Evolutionary conservation across 2,888 invertebrate genomes (phyloP).

Genomic region (Chaitophorus viminalis): DNA sequence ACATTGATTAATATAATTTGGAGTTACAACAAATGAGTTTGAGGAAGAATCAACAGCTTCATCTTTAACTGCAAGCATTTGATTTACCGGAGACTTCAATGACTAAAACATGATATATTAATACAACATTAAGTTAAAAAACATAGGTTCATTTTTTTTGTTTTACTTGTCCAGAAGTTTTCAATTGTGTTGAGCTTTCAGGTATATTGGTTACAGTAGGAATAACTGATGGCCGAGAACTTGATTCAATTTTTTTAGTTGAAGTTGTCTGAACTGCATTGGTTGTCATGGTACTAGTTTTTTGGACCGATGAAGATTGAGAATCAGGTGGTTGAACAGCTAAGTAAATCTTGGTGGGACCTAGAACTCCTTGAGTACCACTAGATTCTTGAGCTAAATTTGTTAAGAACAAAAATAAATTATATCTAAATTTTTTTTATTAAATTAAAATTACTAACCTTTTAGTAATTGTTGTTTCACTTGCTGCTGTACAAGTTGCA

Average conservation of each 20-base stretch:
- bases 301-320: background rate
- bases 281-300: background rate
- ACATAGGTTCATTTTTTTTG: background rate
- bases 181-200: constrained; percentile 20
- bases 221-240: background rate
- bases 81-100: constrained; percentile 6
- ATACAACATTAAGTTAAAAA: too few species aligned
- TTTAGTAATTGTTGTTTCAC: constrained; percentile 88
- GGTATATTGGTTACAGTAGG: background rate
- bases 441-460: constrained; percentile 70
- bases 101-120: constrained; percentile 7
- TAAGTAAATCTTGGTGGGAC: constrained; percentile 86
- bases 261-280: background rate
- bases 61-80: constrained; percentile 24
- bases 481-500: constrained; percentile 86
- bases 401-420: constrained; percentile 63
- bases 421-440: background rate
- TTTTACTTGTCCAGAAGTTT: constrained; percentile 36
- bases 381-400: constrained; percentile 83
- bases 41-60: constrained; percentile 35
- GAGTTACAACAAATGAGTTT: constrained; percentile 49
- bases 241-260: constrained; percentile 26
- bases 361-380: constrained; percentile 85
- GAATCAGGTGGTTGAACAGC: constrained; percentile 79
- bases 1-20: constrained; percentile 58